A percentile compares a stretch with the other conserved stretches of the same genome.
Evolutionary conservation across 2,797 vertebrate species (phyloP).

Genomic region (Iguana delicatissima): DNA sequence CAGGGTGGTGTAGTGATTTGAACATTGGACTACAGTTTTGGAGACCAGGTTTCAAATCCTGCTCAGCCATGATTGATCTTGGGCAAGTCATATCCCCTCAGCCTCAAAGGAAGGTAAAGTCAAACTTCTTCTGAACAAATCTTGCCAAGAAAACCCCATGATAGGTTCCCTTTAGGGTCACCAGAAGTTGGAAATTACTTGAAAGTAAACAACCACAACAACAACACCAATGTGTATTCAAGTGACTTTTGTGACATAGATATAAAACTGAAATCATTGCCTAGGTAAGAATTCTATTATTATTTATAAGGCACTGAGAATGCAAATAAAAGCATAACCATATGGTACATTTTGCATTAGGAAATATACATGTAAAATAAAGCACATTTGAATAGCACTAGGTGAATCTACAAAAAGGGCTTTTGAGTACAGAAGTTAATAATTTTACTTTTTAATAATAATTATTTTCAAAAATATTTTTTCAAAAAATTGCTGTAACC

Average conservation of each 20-base stretch:
- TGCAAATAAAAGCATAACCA: constrained; percentile 21
- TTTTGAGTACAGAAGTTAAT: background rate
- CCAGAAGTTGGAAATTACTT: too few relatives aligned
- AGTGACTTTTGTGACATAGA: background rate
- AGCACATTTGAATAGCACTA: background rate
- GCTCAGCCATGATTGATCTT: too few relatives aligned
- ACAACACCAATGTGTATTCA: background rate
- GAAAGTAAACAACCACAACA: background rate
- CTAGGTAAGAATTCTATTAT: constrained; percentile 27
- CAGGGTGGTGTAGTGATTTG: too few relatives aligned
- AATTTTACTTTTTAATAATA: too few relatives aligned
- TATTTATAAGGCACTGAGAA: constrained; percentile 24
- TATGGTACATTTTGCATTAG: background rate
- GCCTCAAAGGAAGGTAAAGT: too few relatives aligned
- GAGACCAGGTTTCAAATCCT: too few relatives aligned
- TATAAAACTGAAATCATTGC: background rate
- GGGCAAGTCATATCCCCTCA: too few relatives aligned
- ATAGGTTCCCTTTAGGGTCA: too few relatives aligned
- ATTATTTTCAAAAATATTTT: too few relatives aligned
- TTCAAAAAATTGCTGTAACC: background rate
- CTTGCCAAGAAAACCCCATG: too few relatives aligned
- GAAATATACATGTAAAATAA: background rate
- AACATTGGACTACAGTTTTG: too few relatives aligned
- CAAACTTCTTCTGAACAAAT: too few relatives aligned
- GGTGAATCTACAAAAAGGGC: background rate